Evolutionary conservation across 2,797 vertebrate genomes (phyloP).

Genomic region (Pseudochirops corinnae): DNA sequence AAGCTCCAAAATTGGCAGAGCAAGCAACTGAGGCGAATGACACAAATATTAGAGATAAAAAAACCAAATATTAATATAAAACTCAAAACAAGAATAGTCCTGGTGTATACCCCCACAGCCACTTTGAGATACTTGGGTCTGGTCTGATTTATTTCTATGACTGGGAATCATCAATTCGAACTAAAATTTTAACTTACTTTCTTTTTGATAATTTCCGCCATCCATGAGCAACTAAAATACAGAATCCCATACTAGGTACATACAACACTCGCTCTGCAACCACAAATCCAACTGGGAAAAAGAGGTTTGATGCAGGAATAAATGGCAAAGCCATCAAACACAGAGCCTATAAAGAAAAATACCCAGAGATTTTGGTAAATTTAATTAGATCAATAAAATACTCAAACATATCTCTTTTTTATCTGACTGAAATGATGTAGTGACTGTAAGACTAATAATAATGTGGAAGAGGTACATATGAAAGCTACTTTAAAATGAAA

Average conservation of each 20-base stretch:
- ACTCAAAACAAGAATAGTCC: not conserved
- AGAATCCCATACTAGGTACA: slow-evolving; percentile 99
- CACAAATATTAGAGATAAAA: slow-evolving; percentile 10
- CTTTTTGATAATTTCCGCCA: slow-evolving; percentile 92
- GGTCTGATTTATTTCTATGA: slow-evolving; percentile 26
- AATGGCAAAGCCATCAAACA: slow-evolving; percentile 96
- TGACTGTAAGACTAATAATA: slow-evolving; percentile 4
- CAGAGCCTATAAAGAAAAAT: slow-evolving; percentile 90
- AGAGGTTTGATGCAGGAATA: slow-evolving; percentile 97
- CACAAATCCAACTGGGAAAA: slow-evolving; percentile 99
- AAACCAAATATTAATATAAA: slow-evolving; percentile 18
- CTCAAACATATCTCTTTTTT: slow-evolving; percentile 38
- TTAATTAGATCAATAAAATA: slow-evolving; percentile 45
- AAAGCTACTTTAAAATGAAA: slow-evolving; percentile 39
- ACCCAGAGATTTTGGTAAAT: slow-evolving; percentile 41
- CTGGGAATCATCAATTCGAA: slow-evolving; percentile 49
- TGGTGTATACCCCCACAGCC: not conserved
- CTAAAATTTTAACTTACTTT: slow-evolving; percentile 87
- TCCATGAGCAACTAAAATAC: slow-evolving; percentile 95
- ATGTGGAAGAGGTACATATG: not conserved
- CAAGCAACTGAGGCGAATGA: not conserved
- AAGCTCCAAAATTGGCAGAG: not conserved
- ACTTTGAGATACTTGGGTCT: slow-evolving; percentile 18
- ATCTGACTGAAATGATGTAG: slow-evolving; percentile 31
- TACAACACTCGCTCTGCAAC: slow-evolving; percentile 97